Base-by-base conservation (phyloP, 1,140 invertebrate species). In the Chelonus insularis region DNA sequence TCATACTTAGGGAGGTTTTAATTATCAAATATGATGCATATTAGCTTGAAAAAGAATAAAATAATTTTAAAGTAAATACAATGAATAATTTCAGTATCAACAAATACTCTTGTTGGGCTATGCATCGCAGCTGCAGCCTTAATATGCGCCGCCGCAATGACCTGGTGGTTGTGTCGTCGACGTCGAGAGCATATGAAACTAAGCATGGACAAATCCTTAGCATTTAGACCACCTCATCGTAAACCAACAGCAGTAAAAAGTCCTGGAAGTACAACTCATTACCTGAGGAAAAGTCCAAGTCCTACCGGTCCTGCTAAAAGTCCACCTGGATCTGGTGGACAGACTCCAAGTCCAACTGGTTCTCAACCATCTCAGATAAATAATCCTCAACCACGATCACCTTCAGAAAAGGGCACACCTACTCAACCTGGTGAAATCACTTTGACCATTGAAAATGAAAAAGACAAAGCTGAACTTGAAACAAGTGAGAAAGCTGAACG, bases 231-330 rank as follows among this genome's bases (percentile, higher is more conserved):
- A 2, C 83, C 84, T 1, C 86, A 86, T 57, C 78, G 86, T 6
- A 84, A 86, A 59, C 87, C 88, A 0, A 88, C 86, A 0, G 88
- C 88, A 0, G 88, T 89, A 1, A 86, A 86, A 62, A 86, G 84
- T 67, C 86, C 86, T 0, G 85, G 83, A 0, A 87, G 85, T 58
- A 87, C 88, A 48, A 86, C 86, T 14, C 91, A 94, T 72, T 93
- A 94, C 75, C 76, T 95, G 68, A 93, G 93, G 79, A 95, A 95
- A 78, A 92, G 89, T 39, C 92, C 93, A 0, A 93, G 91, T 65
- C 93, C 92, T 0, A 93, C 91, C 0, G 90, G 85, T 39, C 82
- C 83, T 16, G 84, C 79, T 1, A 85, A 86, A 45, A 84, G 84
- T 56, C 84, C 81, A 37, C 85, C 80, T 6, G 82, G 82, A 18